phyloP scores from a whole-genome alignment of 1,140 invertebrate genomes.

The Diprion similis region DNA sequence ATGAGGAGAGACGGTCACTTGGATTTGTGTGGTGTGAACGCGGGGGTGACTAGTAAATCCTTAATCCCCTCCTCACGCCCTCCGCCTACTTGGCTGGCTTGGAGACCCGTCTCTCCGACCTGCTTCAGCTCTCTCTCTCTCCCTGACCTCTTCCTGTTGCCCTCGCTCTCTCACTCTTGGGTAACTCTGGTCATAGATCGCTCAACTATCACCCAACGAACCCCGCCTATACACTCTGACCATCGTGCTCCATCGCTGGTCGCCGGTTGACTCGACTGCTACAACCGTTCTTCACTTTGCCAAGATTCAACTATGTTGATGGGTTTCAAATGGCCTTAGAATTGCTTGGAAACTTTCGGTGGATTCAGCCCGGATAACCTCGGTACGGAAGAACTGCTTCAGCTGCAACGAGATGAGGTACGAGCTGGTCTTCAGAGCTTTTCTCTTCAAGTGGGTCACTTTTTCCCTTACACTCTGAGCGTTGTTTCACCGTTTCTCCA shows the following conservation, averaged over 20 bases:
- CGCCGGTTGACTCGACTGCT: conserved; percentile 28
- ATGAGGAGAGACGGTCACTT: conserved; percentile 53
- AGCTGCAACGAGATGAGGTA: no score
- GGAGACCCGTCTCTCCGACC: conserved; percentile 3
- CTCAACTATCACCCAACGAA: conserved; percentile 58
- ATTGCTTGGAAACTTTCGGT: not conserved
- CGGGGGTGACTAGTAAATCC: conserved; percentile 58
- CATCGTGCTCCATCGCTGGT: conserved; percentile 15
- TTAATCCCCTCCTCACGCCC: not conserved
- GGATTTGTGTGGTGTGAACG: conserved; percentile 61
- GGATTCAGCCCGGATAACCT: not conserved
- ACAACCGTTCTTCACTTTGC: conserved; percentile 26
- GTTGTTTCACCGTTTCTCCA: no score
- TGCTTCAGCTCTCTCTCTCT: not conserved
- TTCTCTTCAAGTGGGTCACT: no score
- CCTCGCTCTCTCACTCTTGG: conserved; percentile 46
- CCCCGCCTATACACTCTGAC: conserved; percentile 38
- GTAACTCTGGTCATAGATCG: conserved; percentile 59
- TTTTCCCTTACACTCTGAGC: no score
- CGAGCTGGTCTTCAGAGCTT: no score
- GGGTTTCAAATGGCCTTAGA: conserved; percentile 33
- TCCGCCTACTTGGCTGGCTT: not conserved
- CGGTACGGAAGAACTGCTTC: no score
- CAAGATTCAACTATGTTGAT: conserved; percentile 41
- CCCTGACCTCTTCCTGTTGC: not conserved